Evolutionary conservation across 2,888 invertebrate genomes (phyloP).

Genomic region (Pyrgus malvae): DNA sequence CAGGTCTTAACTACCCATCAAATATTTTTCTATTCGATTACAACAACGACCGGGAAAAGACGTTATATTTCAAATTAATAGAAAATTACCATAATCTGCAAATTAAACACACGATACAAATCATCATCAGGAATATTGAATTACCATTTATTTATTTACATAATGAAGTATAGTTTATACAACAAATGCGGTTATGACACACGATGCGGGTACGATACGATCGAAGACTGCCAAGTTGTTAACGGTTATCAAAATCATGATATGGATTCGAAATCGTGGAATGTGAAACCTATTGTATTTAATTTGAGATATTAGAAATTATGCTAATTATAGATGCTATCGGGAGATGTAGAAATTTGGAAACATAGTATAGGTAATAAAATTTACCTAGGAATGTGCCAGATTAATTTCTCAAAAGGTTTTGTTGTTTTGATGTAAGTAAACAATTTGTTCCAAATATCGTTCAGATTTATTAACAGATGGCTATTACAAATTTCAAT

Average conservation of each 20-base stretch:
- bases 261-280: neutral
- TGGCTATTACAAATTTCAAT: too few relatives aligned
- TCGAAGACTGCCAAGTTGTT: neutral
- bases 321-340: neutral
- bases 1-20: neutral
- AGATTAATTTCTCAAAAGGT: too few relatives aligned
- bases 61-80: constrained; percentile 31
- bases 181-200: neutral
- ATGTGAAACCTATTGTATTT: neutral
- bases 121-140: constrained; percentile 37
- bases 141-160: constrained; percentile 36
- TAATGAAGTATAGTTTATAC: constrained; percentile 28
- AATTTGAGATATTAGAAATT: neutral
- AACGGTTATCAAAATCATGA: constrained; percentile 10
- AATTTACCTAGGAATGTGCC: too few relatives aligned
- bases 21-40: constrained; percentile 25
- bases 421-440: too few relatives aligned
- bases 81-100: constrained; percentile 37
- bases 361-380: too few relatives aligned
- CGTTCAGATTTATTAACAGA: too few relatives aligned
- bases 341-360: neutral
- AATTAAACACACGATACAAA: constrained; percentile 37
- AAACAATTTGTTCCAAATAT: too few relatives aligned
- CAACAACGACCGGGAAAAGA: constrained; percentile 16
- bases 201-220: constrained; percentile 20